Evolutionary conservation across 92 coral and sea anemone species (phyloP).

Genomic region (Bergia puertoricense): DNA sequence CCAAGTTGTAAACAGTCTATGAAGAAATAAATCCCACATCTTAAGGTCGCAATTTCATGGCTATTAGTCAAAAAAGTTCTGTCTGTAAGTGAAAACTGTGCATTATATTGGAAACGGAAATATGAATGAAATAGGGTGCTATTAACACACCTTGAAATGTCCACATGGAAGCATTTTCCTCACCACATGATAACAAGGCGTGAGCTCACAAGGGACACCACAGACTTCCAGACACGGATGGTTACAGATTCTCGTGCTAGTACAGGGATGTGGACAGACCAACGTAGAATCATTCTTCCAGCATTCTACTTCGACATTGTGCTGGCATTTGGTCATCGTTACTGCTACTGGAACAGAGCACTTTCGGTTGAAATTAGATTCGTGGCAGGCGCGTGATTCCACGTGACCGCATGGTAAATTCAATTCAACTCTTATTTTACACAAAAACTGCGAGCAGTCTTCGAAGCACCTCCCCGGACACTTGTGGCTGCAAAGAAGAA

Average conservation of each 20-base stretch:
- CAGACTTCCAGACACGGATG: constrained; percentile 16
- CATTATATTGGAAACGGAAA: not conserved
- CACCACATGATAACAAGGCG: not conserved
- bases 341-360: constrained; percentile 23
- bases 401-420: constrained; percentile 10
- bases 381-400: constrained; percentile 4
- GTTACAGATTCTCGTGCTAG: not conserved
- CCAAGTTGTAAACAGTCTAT: not conserved
- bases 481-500: constrained; percentile 12
- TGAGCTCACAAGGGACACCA: constrained; percentile 32
- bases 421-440: constrained; percentile 17
- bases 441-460: constrained; percentile 30
- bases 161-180: constrained; percentile 18
- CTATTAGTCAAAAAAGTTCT: not conserved
- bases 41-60: not conserved
- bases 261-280: constrained; percentile 18
- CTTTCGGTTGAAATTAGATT: not conserved
- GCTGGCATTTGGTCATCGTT: constrained; percentile 12
- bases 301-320: constrained; percentile 23
- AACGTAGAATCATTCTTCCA: constrained; percentile 26
- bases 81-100: not conserved
- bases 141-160: constrained; percentile 17
- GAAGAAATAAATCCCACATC: no score
- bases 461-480: constrained; percentile 29
- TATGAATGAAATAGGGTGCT: not conserved